Conservation (phyloP, 2,113 vertebrate species). For the Lagopus muta region DNA sequence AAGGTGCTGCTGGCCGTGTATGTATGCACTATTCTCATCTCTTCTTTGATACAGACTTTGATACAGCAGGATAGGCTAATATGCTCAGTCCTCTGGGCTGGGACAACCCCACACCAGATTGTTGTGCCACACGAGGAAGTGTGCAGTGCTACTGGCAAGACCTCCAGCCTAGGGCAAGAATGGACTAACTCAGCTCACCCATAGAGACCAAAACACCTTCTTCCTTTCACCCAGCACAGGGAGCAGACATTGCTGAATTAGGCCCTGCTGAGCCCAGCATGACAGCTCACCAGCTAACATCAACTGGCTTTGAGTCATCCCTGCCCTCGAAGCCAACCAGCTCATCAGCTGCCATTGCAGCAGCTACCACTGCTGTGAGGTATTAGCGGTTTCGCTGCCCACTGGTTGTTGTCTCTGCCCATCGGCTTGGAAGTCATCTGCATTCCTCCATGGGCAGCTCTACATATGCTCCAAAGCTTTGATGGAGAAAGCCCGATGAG, state of each 20-base stretch:
- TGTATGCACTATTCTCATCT: accelerated
- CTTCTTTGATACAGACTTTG: neutral
- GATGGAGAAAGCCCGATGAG: neutral
- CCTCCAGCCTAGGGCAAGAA: neutral
- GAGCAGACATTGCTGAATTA: neutral
- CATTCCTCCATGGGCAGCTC: neutral
- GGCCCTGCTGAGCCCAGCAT: neutral
- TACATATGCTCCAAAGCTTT: neutral
- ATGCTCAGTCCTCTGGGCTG: neutral
- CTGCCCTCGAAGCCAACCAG: neutral
- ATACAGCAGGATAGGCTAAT: neutral
- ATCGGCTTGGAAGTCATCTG: neutral
- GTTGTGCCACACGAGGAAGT: neutral
- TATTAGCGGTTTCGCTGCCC: neutral
- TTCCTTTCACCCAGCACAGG: neutral
- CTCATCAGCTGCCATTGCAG: neutral
- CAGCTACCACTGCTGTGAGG: neutral
- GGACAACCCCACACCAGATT: neutral
- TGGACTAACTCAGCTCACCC: neutral
- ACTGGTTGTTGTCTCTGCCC: neutral
- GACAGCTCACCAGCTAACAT: neutral
- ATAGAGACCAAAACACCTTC: neutral
- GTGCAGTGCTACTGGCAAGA: neutral
- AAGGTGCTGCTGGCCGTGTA: accelerated
- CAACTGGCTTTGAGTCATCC: conserved; percentile 8